Evolutionary conservation across 2,113 vertebrate genomes (phyloP), one percentile per base, ranked within the genome.

Genomic region (Pandion haliaetus): DNA sequence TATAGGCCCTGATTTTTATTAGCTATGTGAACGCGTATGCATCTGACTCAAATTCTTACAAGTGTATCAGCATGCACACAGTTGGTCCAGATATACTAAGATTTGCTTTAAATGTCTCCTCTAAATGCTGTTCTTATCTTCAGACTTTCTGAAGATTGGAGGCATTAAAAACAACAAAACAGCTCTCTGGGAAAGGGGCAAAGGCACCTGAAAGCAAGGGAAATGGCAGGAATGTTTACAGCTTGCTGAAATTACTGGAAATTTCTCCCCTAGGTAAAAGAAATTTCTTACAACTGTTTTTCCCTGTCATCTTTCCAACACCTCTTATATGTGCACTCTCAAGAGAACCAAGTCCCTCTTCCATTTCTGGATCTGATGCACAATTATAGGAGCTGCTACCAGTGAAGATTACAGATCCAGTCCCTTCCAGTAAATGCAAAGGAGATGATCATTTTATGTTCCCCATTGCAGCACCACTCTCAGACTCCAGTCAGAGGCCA

Each of bases 271-370:
- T 8, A 81, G 71, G 78, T 88, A 72, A 45, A 89, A 94, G 79
- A 89, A 82, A 86, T 91, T 93, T 94, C 86, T 73, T 80, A 66
- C 65, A 86, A 81, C 78, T 94, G 67, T 72, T 95, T 85, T 91
- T 79, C 47, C 72, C 77, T 87, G 87, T 94, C 94, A 47, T 82
- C 50, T 90, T 91, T 84, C 78, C 82, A 85, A 58, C 45, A 86
- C 15, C 25, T 85, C 62, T 82, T 57, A 91, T 4, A 76, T 69
- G 73, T 76, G 42, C 1, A 10, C 58, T 93, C 73, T 87, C 65
- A 49, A 73, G 78, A 91, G 83, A 87, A 26, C 31, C 42, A 57
- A 12, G 12, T 45, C 23, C 32, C 32, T 66, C 91, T 70, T 89
- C 81, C 36, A 29, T 25, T 89, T 79, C 54, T 87, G 71, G 26